phyloP scores from a whole-genome alignment of 2,797 vertebrate species.

The Hippopotamyrus pictus region DNA sequence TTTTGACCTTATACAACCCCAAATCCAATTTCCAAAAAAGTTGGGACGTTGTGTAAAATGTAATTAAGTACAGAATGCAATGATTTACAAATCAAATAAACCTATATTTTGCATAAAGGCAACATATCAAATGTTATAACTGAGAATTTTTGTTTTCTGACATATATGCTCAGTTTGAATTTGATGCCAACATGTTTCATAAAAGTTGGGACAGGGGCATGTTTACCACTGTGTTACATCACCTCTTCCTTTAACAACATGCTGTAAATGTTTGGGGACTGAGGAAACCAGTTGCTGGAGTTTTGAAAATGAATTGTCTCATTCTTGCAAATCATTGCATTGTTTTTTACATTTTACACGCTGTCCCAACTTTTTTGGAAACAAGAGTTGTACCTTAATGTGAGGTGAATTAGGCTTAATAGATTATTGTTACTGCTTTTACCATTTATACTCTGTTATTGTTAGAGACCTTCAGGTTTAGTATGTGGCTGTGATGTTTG shows the following conservation, averaged over 20 bases:
- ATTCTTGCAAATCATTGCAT: no score
- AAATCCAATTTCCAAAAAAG: neutral
- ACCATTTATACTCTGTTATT: neutral
- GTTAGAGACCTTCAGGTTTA: neutral
- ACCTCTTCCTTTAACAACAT: neutral
- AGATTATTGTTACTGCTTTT: neutral
- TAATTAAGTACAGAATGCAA: neutral
- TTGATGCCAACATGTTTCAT: no score
- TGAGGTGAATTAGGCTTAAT: neutral
- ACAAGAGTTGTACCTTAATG: neutral
- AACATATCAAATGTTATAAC: neutral
- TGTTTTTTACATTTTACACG: no score
- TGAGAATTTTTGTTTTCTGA: neutral
- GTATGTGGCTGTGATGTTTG: neutral
- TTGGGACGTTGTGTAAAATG: neutral
- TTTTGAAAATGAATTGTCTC: no score
- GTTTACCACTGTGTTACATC: no score
- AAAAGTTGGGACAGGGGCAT: no score
- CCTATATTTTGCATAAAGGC: neutral
- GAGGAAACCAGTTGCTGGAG: neutral
- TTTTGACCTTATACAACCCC: neutral
- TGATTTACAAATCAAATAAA: neutral
- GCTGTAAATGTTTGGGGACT: neutral
- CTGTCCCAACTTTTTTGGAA: neutral
- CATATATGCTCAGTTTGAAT: no score